These are phyloP conservation scores for Eupithecia centaureata DNA, from an alignment of 2,888 invertebrate species.

Conservation along the genomic window DNA sequence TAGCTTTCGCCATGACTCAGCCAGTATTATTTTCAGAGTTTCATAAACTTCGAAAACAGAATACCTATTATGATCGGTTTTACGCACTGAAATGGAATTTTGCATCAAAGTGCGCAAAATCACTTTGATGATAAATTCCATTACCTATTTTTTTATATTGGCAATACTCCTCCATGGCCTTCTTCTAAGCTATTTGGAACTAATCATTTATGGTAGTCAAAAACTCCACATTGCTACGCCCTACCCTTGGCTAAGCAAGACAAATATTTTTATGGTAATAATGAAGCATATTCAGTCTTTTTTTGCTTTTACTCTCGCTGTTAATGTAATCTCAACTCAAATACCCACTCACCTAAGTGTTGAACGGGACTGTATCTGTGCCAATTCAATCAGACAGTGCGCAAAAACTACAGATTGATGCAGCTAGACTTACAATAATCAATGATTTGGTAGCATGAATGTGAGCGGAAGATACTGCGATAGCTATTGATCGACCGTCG, in stretches of 20 bases:
- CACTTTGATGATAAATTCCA: no score
- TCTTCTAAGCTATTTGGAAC: no score
- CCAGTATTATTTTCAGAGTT: no score
- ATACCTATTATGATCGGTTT: no score
- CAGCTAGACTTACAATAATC: slow-evolving; percentile 39
- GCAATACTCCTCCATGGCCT: no score
- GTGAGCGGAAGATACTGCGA: neutral
- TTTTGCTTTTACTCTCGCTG: neutral
- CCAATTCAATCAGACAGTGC: slow-evolving; percentile 32
- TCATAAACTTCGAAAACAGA: no score
- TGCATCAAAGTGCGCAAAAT: no score
- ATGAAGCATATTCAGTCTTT: neutral
- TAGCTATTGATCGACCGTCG: neutral
- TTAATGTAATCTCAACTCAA: neutral
- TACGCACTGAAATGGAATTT: no score
- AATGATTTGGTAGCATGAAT: slow-evolving; percentile 35
- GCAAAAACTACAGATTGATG: slow-evolving; percentile 41
- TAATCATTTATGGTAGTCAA: no score
- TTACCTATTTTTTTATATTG: no score
- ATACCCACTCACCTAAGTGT: slow-evolving; percentile 9
- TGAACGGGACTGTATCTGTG: slow-evolving; percentile 37
- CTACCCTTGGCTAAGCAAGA: neutral
- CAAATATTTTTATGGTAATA: neutral
- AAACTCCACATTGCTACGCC: no score
- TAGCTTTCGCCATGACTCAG: no score